Percentiles rank a stretch among this genome's conserved stretches.
Evolutionary conservation across 2,888 invertebrate genomes (phyloP).

Genomic region (Tuta absoluta): DNA sequence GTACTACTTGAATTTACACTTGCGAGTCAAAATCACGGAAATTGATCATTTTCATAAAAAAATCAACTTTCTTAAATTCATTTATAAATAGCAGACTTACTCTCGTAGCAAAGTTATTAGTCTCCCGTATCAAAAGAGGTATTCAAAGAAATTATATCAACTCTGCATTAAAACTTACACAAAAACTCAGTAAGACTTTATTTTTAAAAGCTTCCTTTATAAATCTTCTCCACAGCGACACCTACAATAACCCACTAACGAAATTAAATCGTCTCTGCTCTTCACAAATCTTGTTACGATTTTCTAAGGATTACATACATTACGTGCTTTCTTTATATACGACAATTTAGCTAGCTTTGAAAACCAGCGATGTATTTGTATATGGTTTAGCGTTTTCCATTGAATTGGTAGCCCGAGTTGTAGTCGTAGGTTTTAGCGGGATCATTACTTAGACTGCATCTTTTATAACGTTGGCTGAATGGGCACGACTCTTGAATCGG

Average conservation of each 20-base stretch:
- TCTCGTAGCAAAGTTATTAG: too few relatives aligned
- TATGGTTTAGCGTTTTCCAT: slow-evolving; percentile 40
- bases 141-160: too few relatives aligned
- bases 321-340: not conserved
- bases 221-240: not conserved
- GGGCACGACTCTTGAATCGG: slow-evolving; percentile 64
- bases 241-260: slow-evolving; percentile 57
- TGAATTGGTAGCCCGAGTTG: slow-evolving; percentile 34
- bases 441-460: slow-evolving; percentile 78
- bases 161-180: not conserved
- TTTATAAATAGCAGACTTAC: too few relatives aligned
- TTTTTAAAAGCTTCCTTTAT: not conserved
- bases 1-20: too few relatives aligned
- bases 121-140: too few relatives aligned
- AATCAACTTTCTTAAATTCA: too few relatives aligned
- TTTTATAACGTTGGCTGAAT: slow-evolving; percentile 75
- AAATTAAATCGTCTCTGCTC: slow-evolving; percentile 50
- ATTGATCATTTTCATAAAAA: too few relatives aligned
- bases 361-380: not conserved
- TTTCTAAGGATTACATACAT: not conserved
- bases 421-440: slow-evolving; percentile 33
- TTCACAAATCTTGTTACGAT: not conserved
- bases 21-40: too few relatives aligned
- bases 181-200: not conserved
- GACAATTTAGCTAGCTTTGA: not conserved